phyloP scores from a whole-genome alignment of 2,113 vertebrate genomes.

The Epinephelus moara region DNA sequence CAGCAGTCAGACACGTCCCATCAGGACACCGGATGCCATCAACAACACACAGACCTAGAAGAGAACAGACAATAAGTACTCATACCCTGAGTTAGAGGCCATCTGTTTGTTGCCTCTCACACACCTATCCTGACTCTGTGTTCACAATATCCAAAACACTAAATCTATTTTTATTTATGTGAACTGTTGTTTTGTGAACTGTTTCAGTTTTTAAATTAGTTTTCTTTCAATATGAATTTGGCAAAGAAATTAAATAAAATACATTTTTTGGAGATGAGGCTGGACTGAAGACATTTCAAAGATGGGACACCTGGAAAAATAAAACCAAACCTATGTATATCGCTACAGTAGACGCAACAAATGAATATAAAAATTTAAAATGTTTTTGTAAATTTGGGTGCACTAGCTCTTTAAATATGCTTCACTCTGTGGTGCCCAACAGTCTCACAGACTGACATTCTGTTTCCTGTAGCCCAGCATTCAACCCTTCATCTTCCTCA shows the following conservation, averaged over 20 bases:
- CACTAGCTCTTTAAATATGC: background rate
- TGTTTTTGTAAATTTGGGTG: background rate
- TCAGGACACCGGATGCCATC: conserved; percentile 72
- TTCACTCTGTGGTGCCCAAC: background rate
- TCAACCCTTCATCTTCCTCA: conserved; percentile 52
- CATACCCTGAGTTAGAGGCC: background rate
- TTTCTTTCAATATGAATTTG: background rate
- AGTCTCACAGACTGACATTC: background rate
- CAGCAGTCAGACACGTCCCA: conserved; percentile 71
- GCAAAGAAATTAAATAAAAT: background rate
- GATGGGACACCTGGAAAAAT: background rate
- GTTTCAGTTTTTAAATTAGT: background rate
- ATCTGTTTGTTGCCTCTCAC: background rate
- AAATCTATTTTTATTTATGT: no score
- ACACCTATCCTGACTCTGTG: no score
- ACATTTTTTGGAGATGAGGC: background rate
- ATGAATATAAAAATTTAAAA: background rate
- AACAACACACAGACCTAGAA: conserved; percentile 64
- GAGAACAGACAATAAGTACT: background rate
- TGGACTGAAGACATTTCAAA: background rate
- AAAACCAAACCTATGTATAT: no score
- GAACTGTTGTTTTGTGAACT: no score
- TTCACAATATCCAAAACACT: no score
- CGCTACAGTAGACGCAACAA: background rate
- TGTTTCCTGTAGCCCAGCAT: background rate